Percentiles rank a stretch among this genome's conserved stretches.
phyloP scores from a whole-genome alignment of 2,797 vertebrate species.

The Sebastes trivittatus region DNA sequence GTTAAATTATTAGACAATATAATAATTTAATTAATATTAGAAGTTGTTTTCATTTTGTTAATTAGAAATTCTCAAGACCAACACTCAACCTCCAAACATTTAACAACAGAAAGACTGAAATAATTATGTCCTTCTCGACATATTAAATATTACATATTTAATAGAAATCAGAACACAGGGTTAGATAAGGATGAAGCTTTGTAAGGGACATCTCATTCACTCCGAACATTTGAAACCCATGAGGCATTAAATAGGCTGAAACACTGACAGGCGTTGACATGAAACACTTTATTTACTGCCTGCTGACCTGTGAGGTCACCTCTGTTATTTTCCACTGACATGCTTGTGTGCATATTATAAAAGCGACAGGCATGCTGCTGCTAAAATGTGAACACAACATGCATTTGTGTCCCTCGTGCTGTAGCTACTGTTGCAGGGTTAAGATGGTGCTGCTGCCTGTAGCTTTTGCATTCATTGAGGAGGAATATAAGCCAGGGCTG shows the following conservation, averaged over 20 bases:
- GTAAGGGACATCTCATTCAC: not conserved
- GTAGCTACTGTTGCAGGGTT: not conserved
- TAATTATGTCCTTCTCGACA: not conserved
- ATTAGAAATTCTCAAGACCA: not conserved
- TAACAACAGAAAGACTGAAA: not conserved
- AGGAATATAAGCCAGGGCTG: constrained; percentile 9
- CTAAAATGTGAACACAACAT: not conserved
- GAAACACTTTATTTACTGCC: constrained; percentile 31
- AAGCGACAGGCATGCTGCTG: constrained; percentile 16
- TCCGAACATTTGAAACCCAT: not conserved
- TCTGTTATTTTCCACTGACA: constrained; percentile 35
- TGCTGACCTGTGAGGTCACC: constrained; percentile 41
- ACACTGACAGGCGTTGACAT: not conserved
- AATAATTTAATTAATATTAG: not conserved
- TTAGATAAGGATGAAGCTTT: not conserved
- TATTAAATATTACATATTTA: not conserved
- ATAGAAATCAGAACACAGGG: not conserved
- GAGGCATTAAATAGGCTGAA: not conserved
- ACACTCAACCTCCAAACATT: not conserved
- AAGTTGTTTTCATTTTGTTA: not conserved
- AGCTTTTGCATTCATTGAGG: constrained; percentile 9
- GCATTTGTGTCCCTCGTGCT: not conserved
- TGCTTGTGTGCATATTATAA: constrained; percentile 20
- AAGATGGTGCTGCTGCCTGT: not conserved
- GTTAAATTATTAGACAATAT: not conserved